Evolutionary conservation across 2,888 invertebrate genomes (phyloP).

Genomic region (Aplocera efformata): DNA sequence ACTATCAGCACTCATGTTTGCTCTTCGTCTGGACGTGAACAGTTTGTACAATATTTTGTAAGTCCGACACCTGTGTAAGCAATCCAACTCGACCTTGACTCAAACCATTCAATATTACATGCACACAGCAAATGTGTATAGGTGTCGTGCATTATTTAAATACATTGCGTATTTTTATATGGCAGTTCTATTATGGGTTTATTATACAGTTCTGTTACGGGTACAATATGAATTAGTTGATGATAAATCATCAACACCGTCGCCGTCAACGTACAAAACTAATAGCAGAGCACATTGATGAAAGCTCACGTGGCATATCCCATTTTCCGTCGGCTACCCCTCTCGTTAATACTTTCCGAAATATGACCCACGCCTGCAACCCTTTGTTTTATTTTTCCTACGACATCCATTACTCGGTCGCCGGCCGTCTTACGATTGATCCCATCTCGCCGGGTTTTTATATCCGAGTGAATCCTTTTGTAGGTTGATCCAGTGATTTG

Average conservation of each 20-base stretch:
- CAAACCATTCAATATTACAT: constrained; percentile 26
- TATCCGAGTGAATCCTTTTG: constrained; percentile 45
- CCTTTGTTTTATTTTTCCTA: constrained; percentile 64
- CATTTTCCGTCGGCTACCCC: constrained; percentile 46
- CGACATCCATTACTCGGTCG: constrained; percentile 45
- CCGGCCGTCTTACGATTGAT: constrained; percentile 49
- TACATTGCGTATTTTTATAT: neutral
- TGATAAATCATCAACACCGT: no score
- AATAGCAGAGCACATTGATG: constrained; percentile 56
- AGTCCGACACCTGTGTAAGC: constrained; percentile 46
- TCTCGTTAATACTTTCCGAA: constrained; percentile 71
- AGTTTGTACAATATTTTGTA: constrained; percentile 26
- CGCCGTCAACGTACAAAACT: neutral
- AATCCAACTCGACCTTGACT: constrained; percentile 45
- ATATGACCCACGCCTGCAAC: constrained; percentile 64
- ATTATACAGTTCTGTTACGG: neutral
- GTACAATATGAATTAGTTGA: no score
- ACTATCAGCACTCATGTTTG: constrained; percentile 23
- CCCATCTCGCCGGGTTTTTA: constrained; percentile 43
- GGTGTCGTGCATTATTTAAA: constrained; percentile 8
- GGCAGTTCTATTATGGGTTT: neutral
- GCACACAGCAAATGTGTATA: constrained; percentile 2
- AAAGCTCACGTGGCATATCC: constrained; percentile 60
- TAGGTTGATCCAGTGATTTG: constrained; percentile 55
- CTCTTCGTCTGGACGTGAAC: constrained; percentile 27